Percentiles rank a stretch among this genome's conserved stretches.
Conservation (phyloP, 2,888 invertebrate species). For the Ichneumon xanthorius region DNA sequence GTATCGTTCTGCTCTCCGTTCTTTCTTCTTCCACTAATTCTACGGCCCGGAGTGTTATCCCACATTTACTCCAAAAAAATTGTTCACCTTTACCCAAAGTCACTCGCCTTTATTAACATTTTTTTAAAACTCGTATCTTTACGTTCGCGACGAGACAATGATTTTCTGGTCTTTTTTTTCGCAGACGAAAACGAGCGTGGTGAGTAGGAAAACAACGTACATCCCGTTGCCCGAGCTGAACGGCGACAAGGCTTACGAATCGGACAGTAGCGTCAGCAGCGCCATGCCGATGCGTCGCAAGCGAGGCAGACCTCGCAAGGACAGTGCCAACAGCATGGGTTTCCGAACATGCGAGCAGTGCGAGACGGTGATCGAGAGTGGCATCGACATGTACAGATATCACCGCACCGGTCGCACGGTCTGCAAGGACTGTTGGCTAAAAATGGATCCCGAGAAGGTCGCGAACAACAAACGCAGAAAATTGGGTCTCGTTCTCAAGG, state of each 20-base stretch:
- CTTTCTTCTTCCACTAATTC: no score
- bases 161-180: constrained; percentile 29
- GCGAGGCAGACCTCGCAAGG: constrained; percentile 30
- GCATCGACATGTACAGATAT: constrained; percentile 76
- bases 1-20: no score
- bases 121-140: no score
- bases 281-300: constrained; percentile 12
- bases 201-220: constrained; percentile 74
- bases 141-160: no score
- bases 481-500: constrained; percentile 73
- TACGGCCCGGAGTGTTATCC: no score
- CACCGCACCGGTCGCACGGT: constrained; percentile 77
- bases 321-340: neutral
- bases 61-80: no score
- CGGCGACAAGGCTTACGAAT: constrained; percentile 68
- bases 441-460: constrained; percentile 71
- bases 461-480: constrained; percentile 61
- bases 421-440: constrained; percentile 80
- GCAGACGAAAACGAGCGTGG: constrained; percentile 78
- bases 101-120: no score
- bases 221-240: constrained; percentile 67
- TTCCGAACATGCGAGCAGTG: constrained; percentile 76
- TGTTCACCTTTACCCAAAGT: no score
- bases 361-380: constrained; percentile 67
- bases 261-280: constrained; percentile 72